phyloP scores from a whole-genome alignment of 2,797 vertebrate species.

The Scolopax bukidnonensis region DNA sequence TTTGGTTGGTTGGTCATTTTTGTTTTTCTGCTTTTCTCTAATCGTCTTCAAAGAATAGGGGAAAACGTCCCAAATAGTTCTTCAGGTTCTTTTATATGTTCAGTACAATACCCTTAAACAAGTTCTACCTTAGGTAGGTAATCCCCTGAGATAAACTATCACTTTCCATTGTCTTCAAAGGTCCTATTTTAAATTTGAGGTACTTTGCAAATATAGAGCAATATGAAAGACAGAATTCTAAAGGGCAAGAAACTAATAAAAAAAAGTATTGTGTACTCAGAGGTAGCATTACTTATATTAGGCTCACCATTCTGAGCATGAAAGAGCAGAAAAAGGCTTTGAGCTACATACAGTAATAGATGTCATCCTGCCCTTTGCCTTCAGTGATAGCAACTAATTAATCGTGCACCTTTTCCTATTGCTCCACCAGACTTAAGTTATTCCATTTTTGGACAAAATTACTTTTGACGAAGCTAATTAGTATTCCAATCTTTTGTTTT shows the following conservation, averaged over 20 bases:
- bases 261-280: neutral
- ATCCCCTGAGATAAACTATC: neutral
- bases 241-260: neutral
- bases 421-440: neutral
- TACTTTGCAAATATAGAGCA: neutral
- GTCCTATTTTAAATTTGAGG: neutral
- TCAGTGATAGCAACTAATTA: neutral
- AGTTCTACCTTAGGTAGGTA: neutral
- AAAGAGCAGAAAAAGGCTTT: neutral
- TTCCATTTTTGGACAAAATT: neutral
- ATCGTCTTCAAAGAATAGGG: neutral
- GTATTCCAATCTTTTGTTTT: neutral
- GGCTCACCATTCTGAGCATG: neutral
- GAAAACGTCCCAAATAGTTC: neutral
- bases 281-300: neutral
- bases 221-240: neutral
- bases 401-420: neutral
- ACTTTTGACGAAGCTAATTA: neutral
- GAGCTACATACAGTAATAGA: neutral
- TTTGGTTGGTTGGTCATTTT: neutral
- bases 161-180: neutral
- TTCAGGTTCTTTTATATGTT: neutral
- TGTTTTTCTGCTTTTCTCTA: neutral
- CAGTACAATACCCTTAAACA: neutral
- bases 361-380: neutral